Evolutionary conservation across 2,888 invertebrate genomes (phyloP).

Genomic region (Orthosia incerta): DNA sequence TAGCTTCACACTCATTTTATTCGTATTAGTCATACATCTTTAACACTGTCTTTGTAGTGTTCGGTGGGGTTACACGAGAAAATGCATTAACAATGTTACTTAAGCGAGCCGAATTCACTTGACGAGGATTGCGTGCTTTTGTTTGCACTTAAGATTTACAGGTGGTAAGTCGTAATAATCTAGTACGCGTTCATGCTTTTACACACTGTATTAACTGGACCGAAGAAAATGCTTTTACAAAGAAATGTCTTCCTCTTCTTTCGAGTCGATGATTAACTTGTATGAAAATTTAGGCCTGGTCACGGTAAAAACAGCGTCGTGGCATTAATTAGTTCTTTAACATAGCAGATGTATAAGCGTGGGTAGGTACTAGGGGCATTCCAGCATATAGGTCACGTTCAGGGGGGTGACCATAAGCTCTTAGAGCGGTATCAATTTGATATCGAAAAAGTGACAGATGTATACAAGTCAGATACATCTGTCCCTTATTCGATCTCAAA

Average conservation of each 20-base stretch:
- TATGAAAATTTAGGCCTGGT: not conserved
- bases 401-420: too few species aligned
- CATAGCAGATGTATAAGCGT: not conserved
- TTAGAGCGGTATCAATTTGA: too few species aligned
- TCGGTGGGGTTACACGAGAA: constrained; percentile 70
- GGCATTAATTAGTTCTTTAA: not conserved
- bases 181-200: constrained; percentile 28
- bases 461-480: too few species aligned
- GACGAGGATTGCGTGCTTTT: constrained; percentile 54
- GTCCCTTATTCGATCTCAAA: too few species aligned
- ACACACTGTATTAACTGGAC: constrained; percentile 24
- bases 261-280: not conserved
- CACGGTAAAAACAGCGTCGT: not conserved
- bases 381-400: not conserved
- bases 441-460: too few species aligned
- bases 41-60: constrained; percentile 62
- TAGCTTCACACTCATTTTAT: constrained; percentile 58
- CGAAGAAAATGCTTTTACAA: constrained; percentile 2
- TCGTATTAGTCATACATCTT: constrained; percentile 66
- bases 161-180: constrained; percentile 34
- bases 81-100: constrained; percentile 73
- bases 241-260: not conserved
- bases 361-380: not conserved
- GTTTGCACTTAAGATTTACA: constrained; percentile 56
- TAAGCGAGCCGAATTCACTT: constrained; percentile 70